These are phyloP conservation scores for Suricata suricatta DNA, from an alignment of 2,113 vertebrate genomes.

Conservation along the genomic window DNA sequence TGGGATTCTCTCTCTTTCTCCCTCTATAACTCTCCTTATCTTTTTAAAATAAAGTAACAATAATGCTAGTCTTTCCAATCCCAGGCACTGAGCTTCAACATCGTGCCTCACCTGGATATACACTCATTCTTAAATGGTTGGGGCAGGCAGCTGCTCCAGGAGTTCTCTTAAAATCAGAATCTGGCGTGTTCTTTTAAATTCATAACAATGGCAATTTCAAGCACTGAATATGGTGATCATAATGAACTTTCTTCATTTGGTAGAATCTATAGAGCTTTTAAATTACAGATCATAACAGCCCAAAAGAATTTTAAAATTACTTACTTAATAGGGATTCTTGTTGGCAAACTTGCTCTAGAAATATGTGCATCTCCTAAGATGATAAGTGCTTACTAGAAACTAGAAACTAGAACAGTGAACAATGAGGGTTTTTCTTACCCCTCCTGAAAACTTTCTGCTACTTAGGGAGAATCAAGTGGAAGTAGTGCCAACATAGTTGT, in stretches of 20 bases:
- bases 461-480: constrained; percentile 60
- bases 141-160: background rate
- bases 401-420: constrained; percentile 54
- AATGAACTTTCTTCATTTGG: constrained; percentile 39
- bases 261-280: constrained; percentile 3
- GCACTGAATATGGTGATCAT: background rate
- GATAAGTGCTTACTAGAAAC: constrained; percentile 57
- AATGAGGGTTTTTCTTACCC: constrained; percentile 57
- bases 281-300: background rate
- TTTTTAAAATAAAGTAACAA: no score
- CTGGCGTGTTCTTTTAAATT: background rate
- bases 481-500: constrained; percentile 42
- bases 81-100: background rate
- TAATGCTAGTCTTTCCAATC: background rate
- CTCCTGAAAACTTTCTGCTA: constrained; percentile 53
- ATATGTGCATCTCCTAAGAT: constrained; percentile 10
- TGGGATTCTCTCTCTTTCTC: no score
- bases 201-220: constrained; percentile 33
- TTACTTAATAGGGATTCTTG: constrained; percentile 39
- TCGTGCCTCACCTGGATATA: background rate
- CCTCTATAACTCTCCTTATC: no score
- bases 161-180: background rate
- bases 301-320: constrained; percentile 52
- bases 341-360: constrained; percentile 42
- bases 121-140: background rate